These are phyloP conservation scores for Istiophorus platypterus DNA, from an alignment of 2,113 vertebrate genomes.

Conservation along the genomic window DNA sequence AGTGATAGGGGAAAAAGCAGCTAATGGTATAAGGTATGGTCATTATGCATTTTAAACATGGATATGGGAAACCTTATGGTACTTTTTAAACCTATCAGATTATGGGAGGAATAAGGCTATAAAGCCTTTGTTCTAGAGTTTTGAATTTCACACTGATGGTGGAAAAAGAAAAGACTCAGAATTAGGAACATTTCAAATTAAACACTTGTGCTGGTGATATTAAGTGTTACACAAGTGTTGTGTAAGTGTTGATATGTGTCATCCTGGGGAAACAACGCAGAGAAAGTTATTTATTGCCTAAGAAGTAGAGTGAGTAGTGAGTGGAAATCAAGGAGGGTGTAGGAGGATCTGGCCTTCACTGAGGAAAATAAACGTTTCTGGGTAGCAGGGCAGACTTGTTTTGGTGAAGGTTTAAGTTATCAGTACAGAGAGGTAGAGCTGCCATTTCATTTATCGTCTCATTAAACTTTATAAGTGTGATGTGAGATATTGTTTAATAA, in stretches of 20 bases:
- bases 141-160: constrained; percentile 51
- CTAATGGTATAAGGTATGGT: constrained; percentile 32
- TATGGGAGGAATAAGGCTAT: constrained; percentile 36
- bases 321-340: constrained; percentile 52
- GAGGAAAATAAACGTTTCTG: constrained; percentile 42
- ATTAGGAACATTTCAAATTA: constrained; percentile 54
- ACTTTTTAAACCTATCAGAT: constrained; percentile 38
- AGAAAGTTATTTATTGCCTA: constrained; percentile 35
- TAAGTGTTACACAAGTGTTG: constrained; percentile 56
- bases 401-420: constrained; percentile 11
- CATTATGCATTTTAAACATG: constrained; percentile 46
- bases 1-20: background rate
- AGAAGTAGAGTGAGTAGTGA: constrained; percentile 26
- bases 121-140: constrained; percentile 35
- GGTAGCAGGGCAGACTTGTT: constrained; percentile 34
- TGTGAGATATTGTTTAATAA: background rate
- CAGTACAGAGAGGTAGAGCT: background rate
- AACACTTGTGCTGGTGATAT: constrained; percentile 41
- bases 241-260: constrained; percentile 41
- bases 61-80: constrained; percentile 41
- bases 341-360: constrained; percentile 44
- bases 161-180: constrained; percentile 41
- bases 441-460: constrained; percentile 18
- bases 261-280: constrained; percentile 35
- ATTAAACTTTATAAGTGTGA: constrained; percentile 14